Base-by-base conservation (phyloP, 1,140 invertebrate genomes). In the Zaprionus gabonicus region DNA sequence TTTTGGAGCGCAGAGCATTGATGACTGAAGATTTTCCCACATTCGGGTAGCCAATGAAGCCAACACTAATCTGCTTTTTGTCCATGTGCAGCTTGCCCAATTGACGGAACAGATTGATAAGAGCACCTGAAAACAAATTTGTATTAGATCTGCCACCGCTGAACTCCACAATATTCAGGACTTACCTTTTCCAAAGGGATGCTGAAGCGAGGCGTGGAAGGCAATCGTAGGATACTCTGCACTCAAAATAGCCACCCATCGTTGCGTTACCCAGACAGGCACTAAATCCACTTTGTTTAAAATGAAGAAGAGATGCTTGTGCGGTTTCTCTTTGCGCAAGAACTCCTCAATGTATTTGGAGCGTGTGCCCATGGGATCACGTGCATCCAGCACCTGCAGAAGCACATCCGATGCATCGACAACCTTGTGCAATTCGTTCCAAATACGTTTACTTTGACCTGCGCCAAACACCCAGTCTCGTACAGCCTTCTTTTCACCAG, bases 341-440 rank as follows among this genome's bases (percentile, higher is more conserved):
- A 95, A 99, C 90, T 96, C 97, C 94, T 98, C 99, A 53, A 99
- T 96, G 80, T 98, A 97, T 56, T 96, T 95, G 79, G 97, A 99
- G 70, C 99, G 95, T 1, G 99, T 99, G 4, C 99, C 99, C 93
- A 97, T 94, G 0, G 98, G 98, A 95, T 99, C 98, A 76, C 99
- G 94, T 1, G 98, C 98, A 95, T 99, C 98, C 53, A 99, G 93
- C 5, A 98, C 95, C 94, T 99, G 98, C 15, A 99, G 93, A 25
- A 99, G 93, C 7, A 99, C 98, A 95, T 99, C 99, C 1, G 98
- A 99, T 9, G 99, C 99, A 93, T 99, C 99, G 56, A 99, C 97
- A 10, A 99, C 98, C 95, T 99, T 99, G 92, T 99, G 99, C 7
- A 99, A 93, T 93, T 99, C 99, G 94, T 99, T 99, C 99, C 99